phyloP scores from a whole-genome alignment of 2,888 invertebrate species.

The Caenorhabditis uteleia region DNA sequence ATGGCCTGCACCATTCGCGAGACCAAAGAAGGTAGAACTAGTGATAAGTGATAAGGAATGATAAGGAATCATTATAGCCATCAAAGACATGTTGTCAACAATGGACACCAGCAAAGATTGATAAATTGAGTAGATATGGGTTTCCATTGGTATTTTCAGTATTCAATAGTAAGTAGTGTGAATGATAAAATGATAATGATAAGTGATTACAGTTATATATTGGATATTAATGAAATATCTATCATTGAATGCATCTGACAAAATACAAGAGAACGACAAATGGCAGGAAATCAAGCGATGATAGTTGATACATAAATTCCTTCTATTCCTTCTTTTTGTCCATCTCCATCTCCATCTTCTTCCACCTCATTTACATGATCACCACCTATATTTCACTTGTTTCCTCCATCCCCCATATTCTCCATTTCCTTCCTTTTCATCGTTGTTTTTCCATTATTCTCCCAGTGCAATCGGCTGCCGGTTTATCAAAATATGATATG shows the following conservation, averaged over 20 bases:
- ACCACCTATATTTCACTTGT: conserved; percentile 3
- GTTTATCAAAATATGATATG: conserved; percentile 4
- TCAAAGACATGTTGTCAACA: conserved; percentile 48
- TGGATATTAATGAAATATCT: conserved; percentile 57
- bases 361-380: conserved; percentile 3
- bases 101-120: conserved; percentile 91
- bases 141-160: conserved; percentile 77
- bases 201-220: conserved; percentile 51
- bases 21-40: conserved; percentile 49
- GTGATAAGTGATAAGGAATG: neutral
- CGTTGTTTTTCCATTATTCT: no score
- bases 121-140: conserved; percentile 96
- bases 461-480: conserved; percentile 36
- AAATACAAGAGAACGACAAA: conserved; percentile 34
- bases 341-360: no score
- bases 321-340: conserved; percentile 30
- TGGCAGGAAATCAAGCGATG: conserved; percentile 36
- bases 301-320: conserved; percentile 8
- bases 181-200: neutral
- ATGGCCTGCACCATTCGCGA: conserved; percentile 61
- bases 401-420: neutral
- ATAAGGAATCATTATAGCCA: conserved; percentile 22
- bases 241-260: conserved; percentile 33
- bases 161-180: conserved; percentile 55
- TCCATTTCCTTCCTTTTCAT: conserved; percentile 17